Evolutionary conservation across 2,797 vertebrate species (phyloP), one percentile per base, ranked within the genome.

Genomic region (Myotis vivesi): DNA sequence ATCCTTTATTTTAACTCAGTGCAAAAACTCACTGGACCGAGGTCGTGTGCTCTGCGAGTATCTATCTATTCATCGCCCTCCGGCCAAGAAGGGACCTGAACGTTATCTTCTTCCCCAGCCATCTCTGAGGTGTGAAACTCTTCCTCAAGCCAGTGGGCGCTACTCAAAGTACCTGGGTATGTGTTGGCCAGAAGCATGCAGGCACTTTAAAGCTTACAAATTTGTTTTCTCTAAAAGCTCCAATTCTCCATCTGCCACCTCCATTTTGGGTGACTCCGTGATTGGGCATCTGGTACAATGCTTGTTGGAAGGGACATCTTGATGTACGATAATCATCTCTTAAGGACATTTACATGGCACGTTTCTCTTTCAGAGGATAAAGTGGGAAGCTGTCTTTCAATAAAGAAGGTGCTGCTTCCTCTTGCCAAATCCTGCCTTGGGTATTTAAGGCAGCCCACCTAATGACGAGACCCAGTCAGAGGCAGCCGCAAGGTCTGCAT

Each of bases 191-290:
- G 36, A 25, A 94, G 77, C 12, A 76, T 15, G 53, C 2, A 36
- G 87, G 51, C 10, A 23, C 30, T 87, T 49, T 41, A 73, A 49
- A 79, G 69, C 73, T 95, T 86, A 94, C n/a, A 80, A 36, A 93
- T 81, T 71, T 53, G 87, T 44, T 80, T 94, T 92, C 85, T 96
- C 96, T 82, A 86, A 97, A 95, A 94, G 51, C 89, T 94, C 89
- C 90, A 57, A 84, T 92, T 92, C 55, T 96, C 96, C 96, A 97
- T 95, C 96, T 97, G 92, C 75, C 92, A 72, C 64, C 51, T 96
- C 41, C 55, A 89, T 87, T 93, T 22, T 93, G 76, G 82, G 71
- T 87, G 95, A 94, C 93, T 83, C 49, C 36, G 81, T 66, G 84
- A 91, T 8, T 17, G 5, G 88, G 95, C 77, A 3, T 84, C 93